Evolutionary conservation across 2,888 invertebrate genomes (phyloP).

Genomic region (Hermaeophaga mercurialis): DNA sequence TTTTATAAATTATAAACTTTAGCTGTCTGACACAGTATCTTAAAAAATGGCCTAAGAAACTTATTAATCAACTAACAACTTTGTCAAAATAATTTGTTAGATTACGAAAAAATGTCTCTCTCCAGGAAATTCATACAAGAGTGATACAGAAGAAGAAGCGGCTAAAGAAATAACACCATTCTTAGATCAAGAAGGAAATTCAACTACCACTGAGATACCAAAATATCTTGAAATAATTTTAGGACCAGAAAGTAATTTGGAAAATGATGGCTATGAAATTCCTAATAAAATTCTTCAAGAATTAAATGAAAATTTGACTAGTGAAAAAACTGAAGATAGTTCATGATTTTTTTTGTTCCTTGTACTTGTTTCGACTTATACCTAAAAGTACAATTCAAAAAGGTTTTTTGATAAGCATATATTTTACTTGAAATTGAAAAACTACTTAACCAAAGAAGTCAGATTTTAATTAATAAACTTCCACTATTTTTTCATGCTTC

Average conservation of each 20-base stretch:
- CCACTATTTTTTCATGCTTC: no score
- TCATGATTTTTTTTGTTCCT: background rate
- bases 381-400: no score
- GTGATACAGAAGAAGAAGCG: constrained; percentile 55
- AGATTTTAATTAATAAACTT: no score
- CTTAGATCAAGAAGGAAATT: constrained; percentile 48
- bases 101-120: constrained; percentile 22
- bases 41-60: constrained; percentile 25
- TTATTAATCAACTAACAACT: constrained; percentile 23
- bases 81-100: background rate
- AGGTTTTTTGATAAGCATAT: no score
- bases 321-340: background rate
- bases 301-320: background rate
- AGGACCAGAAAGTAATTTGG: constrained; percentile 56
- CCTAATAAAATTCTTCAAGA: constrained; percentile 56
- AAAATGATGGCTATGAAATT: constrained; percentile 68
- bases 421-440: no score
- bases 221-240: constrained; percentile 73
- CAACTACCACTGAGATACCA: constrained; percentile 53
- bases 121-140: constrained; percentile 60
- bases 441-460: no score
- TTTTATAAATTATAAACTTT: no score
- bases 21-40: no score
- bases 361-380: no score
- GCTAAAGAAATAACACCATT: constrained; percentile 60